Conservation (phyloP, 1,140 invertebrate genomes). For the Eueides isabella region DNA sequence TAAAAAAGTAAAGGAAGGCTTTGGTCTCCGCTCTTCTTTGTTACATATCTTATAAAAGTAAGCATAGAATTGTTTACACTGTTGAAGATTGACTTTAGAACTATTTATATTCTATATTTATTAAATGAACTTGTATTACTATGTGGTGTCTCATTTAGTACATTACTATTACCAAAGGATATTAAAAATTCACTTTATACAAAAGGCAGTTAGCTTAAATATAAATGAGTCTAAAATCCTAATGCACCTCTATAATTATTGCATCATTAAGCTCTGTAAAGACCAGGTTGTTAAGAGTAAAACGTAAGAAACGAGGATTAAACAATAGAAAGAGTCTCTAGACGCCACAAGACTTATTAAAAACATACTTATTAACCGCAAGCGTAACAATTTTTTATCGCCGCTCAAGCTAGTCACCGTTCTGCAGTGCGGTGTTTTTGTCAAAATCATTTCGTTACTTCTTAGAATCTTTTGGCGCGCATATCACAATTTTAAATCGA, state of each 20-base stretch:
- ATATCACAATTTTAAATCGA: slow-evolving; percentile 42
- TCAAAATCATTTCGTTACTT: slow-evolving; percentile 61
- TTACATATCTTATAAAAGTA: slow-evolving; percentile 27
- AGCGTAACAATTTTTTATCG: slow-evolving; percentile 35
- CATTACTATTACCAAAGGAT: not conserved
- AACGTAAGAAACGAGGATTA: slow-evolving; percentile 29
- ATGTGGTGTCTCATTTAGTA: no score
- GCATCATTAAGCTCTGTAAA: slow-evolving; percentile 26
- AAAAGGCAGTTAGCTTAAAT: slow-evolving; percentile 20
- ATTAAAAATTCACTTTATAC: slow-evolving; percentile 15
- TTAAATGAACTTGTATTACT: not conserved
- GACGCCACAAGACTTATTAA: slow-evolving; percentile 34
- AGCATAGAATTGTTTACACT: slow-evolving; percentile 1
- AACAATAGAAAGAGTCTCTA: slow-evolving; percentile 36
- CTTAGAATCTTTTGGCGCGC: slow-evolving; percentile 53
- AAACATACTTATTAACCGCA: slow-evolving; percentile 30
- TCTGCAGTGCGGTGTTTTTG: slow-evolving; percentile 56
- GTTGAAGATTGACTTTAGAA: not conserved
- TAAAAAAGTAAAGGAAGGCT: slow-evolving; percentile 65
- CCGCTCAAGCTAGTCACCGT: slow-evolving; percentile 32
- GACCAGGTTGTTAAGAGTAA: slow-evolving; percentile 29
- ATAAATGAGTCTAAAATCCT: slow-evolving; percentile 29
- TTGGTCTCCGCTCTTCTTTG: slow-evolving; percentile 48
- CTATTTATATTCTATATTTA: not conserved
- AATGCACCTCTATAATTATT: slow-evolving; percentile 32